These are phyloP conservation scores for Euglossa dilemma DNA, from an alignment of 1,140 invertebrate species.

Conservation along the genomic window DNA sequence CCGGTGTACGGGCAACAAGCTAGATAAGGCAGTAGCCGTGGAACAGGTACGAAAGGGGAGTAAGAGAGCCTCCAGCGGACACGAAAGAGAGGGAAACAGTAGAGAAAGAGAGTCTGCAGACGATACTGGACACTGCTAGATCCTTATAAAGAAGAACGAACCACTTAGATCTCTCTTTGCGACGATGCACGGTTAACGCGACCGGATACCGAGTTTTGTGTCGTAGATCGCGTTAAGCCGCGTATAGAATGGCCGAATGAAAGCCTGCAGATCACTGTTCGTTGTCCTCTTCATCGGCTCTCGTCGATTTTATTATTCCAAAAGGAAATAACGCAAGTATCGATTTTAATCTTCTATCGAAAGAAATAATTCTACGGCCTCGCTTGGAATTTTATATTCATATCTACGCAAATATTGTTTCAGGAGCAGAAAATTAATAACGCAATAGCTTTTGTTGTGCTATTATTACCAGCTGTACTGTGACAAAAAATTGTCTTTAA, in stretches of 20 bases:
- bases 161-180: slow-evolving; percentile 35
- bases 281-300: background rate
- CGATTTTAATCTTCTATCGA: too few relatives aligned
- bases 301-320: too few relatives aligned
- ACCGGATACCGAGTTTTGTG: slow-evolving; percentile 8
- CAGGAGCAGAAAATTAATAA: background rate
- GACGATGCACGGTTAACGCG: slow-evolving; percentile 12
- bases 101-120: slow-evolving; percentile 8
- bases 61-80: slow-evolving; percentile 10
- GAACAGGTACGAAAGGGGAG: slow-evolving; percentile 40
- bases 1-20: slow-evolving; percentile 1
- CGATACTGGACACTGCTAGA: slow-evolving; percentile 57
- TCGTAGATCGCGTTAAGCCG: background rate
- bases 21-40: slow-evolving; percentile 37
- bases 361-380: too few relatives aligned
- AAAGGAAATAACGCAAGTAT: too few relatives aligned
- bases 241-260: background rate
- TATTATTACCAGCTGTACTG: too few relatives aligned
- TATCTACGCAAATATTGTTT: background rate
- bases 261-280: background rate
- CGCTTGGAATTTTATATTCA: background rate
- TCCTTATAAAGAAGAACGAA: slow-evolving; percentile 64
- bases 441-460: too few relatives aligned
- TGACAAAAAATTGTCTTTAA: background rate
- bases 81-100: slow-evolving; percentile 15